phyloP scores from a whole-genome alignment of 1,140 invertebrate species.

The Teleopsis dalmanni region DNA sequence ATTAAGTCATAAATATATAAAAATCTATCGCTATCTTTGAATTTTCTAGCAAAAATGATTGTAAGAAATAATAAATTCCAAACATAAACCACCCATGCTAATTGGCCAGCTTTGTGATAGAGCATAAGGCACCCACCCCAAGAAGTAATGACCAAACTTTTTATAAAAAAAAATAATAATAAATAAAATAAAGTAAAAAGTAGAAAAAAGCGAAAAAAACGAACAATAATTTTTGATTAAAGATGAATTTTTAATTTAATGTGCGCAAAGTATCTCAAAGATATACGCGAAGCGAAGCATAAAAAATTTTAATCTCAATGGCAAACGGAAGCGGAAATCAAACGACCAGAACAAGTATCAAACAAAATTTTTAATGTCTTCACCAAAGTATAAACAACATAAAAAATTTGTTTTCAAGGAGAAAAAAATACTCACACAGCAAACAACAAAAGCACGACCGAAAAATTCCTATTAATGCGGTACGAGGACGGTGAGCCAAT shows the following conservation, averaged over 20 bases:
- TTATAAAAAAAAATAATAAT: too few relatives aligned
- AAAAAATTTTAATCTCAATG: conserved; percentile 43
- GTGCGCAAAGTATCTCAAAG: conserved; percentile 2
- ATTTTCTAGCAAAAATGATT: too few relatives aligned
- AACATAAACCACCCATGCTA: too few relatives aligned
- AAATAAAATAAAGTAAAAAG: too few relatives aligned
- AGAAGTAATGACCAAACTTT: too few relatives aligned
- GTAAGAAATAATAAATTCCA: too few relatives aligned
- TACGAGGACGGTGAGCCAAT: neutral
- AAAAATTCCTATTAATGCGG: neutral
- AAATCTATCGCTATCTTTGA: too few relatives aligned
- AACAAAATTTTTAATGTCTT: conserved; percentile 45
- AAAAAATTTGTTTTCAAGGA: neutral
- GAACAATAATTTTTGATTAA: conserved; percentile 45
- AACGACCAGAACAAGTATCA: conserved; percentile 41
- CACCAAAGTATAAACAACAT: conserved; percentile 3
- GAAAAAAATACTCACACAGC: neutral
- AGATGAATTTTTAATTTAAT: conserved; percentile 45
- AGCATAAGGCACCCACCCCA: too few relatives aligned
- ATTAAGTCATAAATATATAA: too few relatives aligned
- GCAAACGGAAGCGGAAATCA: conserved; percentile 44
- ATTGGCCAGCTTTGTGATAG: too few relatives aligned
- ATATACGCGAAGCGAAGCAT: conserved; percentile 13
- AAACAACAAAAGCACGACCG: neutral
- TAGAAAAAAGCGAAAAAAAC: too few relatives aligned